A percentile compares a stretch with the other conserved stretches of the same genome.
Conservation (phyloP, 2,113 vertebrate species). For the Clarias batrachus region DNA sequence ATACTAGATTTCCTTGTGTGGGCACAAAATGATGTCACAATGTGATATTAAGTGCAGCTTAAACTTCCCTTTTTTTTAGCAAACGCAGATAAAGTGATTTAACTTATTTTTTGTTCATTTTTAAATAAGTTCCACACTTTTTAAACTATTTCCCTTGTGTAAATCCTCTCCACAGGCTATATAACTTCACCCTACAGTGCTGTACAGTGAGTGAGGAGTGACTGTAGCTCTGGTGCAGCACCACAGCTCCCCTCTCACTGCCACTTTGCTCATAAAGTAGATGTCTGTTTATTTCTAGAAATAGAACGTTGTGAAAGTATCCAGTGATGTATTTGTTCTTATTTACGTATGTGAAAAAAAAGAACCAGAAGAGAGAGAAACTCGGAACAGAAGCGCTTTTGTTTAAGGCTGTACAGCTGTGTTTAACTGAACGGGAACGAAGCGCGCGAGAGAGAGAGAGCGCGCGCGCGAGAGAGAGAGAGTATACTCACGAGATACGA, state of each 20-base stretch:
- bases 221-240: neutral
- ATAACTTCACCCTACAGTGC: neutral
- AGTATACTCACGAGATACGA: conserved; percentile 83
- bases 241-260: neutral
- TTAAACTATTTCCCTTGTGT: neutral
- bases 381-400: neutral
- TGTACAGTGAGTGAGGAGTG: neutral
- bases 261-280: neutral
- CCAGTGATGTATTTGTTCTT: neutral
- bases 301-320: neutral
- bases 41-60: neutral
- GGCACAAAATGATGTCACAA: neutral
- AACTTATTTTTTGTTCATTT: no score
- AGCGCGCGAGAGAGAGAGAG: neutral
- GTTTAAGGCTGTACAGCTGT: neutral
- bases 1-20: no score
- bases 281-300: neutral
- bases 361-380: neutral
- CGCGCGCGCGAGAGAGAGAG: neutral
- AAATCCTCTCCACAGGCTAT: neutral
- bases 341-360: no score
- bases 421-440: no score
- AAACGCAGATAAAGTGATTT: neutral
- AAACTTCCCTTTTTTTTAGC: neutral
- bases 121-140: no score